Evolutionary conservation across 2,888 invertebrate species (phyloP).

Genomic region (Xylota segnis): DNA sequence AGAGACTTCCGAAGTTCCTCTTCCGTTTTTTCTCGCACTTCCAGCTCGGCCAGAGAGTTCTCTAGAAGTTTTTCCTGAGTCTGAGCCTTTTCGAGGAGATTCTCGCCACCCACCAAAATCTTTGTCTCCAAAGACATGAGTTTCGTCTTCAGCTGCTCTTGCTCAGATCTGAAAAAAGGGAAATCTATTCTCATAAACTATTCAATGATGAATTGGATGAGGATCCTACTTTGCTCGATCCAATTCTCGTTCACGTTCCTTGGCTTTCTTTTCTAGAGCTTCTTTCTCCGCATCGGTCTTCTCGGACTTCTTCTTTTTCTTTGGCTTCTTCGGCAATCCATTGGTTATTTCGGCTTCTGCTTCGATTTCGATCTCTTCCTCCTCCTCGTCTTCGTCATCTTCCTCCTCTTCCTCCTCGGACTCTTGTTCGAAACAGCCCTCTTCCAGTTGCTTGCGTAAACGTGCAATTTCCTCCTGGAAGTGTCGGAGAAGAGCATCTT

Average conservation of each 20-base stretch:
- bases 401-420: constrained; percentile 82
- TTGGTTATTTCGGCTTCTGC: constrained; percentile 86
- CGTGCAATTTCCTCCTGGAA: constrained; percentile 99
- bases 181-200: neutral
- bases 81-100: constrained; percentile 98
- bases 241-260: constrained; percentile 90
- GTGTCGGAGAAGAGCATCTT: constrained; percentile 96
- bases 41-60: constrained; percentile 93
- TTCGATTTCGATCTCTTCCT: constrained; percentile 84
- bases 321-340: constrained; percentile 86
- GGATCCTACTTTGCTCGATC: constrained; percentile 88
- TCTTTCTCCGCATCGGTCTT: constrained; percentile 87
- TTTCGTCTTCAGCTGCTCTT: constrained; percentile 93
- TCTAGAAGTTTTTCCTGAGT: constrained; percentile 95
- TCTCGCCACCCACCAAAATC: constrained; percentile 98
- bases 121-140: constrained; percentile 96
- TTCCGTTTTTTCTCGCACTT: constrained; percentile 91
- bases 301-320: constrained; percentile 85
- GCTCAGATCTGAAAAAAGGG: constrained; percentile 86
- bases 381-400: constrained; percentile 84
- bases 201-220: neutral
- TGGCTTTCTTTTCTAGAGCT: constrained; percentile 87
- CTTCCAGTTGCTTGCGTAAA: constrained; percentile 93
- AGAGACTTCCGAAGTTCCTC: constrained; percentile 92
- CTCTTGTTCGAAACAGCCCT: constrained; percentile 85